phyloP scores from a whole-genome alignment of 2,888 invertebrate genomes.

The Protula sp. region DNA sequence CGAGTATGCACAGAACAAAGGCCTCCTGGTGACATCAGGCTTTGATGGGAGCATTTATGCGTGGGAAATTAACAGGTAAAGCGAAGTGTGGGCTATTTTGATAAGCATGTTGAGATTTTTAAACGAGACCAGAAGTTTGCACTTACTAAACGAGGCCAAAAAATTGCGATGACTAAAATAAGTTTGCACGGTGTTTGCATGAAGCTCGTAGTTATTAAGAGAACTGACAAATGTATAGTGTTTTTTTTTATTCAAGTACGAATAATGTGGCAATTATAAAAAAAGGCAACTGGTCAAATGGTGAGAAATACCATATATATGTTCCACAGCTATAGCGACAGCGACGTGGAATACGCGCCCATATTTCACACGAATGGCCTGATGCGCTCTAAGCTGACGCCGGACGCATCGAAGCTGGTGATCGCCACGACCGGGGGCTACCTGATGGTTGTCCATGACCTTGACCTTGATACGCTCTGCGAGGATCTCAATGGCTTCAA shows the following conservation, averaged over 20 bases:
- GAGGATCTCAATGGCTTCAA: slow-evolving; percentile 67
- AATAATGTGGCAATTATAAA: no score
- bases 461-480: slow-evolving; percentile 73
- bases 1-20: slow-evolving; percentile 79
- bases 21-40: slow-evolving; percentile 81
- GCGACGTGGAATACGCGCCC: slow-evolving; percentile 1
- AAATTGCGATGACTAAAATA: no score
- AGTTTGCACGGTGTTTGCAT: no score
- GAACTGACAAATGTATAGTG: no score
- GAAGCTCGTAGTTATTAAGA: no score
- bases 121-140: no score
- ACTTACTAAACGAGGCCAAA: no score
- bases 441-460: slow-evolving; percentile 80
- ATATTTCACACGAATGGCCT: slow-evolving; percentile 75
- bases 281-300: no score
- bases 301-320: no score
- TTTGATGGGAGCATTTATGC: slow-evolving; percentile 89
- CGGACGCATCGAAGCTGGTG: slow-evolving; percentile 80
- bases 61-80: slow-evolving; percentile 84
- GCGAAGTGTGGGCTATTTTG: neutral
- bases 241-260: no score
- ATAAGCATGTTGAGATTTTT: no score
- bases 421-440: slow-evolving; percentile 87
- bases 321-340: neutral
- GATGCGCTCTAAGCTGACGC: slow-evolving; percentile 81